Evolutionary conservation across 2,113 vertebrate genomes (phyloP).

Genomic region (Pelusios castaneus): DNA sequence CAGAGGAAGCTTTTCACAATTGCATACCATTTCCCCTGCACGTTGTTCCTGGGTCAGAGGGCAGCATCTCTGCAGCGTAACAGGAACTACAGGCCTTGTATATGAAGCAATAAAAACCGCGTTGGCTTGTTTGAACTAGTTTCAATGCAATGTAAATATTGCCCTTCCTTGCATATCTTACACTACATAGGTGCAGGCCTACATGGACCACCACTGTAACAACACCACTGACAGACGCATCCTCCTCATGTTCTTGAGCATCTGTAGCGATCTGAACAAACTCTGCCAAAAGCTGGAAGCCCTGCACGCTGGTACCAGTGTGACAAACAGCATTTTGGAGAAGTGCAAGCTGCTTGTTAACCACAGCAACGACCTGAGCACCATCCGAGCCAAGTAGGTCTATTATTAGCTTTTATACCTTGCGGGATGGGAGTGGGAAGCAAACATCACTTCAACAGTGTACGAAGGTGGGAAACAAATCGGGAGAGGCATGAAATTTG

Average conservation of each 20-base stretch:
- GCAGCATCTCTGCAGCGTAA: neutral
- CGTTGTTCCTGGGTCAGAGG: neutral
- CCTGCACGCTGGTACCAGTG: constrained; percentile 10
- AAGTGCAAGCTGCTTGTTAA: constrained; percentile 77
- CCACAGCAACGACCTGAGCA: constrained; percentile 78
- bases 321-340: constrained; percentile 66
- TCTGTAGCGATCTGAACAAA: constrained; percentile 73
- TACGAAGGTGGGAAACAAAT: neutral
- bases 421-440: accelerated
- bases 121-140: neutral
- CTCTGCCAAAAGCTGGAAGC: constrained; percentile 73
- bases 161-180: neutral
- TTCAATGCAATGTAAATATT: accelerated
- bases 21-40: accelerated
- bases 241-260: constrained; percentile 80
- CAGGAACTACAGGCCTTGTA: neutral
- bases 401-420: neutral
- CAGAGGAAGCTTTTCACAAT: accelerated
- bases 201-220: constrained; percentile 79
- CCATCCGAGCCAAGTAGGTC: constrained; percentile 81
- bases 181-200: constrained; percentile 78
- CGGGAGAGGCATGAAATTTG: neutral
- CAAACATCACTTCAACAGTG: neutral
- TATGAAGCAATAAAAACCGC: neutral
- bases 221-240: constrained; percentile 77